Percentiles rank a stretch among this genome's conserved stretches.
Conservation (phyloP, 2,797 vertebrate species). For the Gorsachius magnificus region DNA sequence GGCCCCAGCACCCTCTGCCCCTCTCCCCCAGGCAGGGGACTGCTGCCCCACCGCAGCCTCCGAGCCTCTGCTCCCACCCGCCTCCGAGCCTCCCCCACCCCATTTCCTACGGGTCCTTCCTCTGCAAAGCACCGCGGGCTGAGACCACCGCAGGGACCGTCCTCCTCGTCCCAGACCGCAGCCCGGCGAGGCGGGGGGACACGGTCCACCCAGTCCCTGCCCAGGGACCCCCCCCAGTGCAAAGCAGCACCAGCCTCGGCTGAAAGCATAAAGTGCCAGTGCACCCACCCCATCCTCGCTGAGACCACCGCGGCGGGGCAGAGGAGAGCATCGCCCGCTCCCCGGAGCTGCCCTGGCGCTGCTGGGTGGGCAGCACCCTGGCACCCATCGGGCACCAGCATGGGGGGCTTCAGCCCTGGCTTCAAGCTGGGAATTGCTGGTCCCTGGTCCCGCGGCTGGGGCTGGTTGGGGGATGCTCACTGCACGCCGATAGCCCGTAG, state of each 20-base stretch:
- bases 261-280: not conserved
- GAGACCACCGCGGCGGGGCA: accelerated
- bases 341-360: not conserved
- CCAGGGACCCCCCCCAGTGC: not conserved
- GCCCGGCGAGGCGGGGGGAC: not conserved
- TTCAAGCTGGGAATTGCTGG: not conserved
- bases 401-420: not conserved
- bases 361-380: accelerated
- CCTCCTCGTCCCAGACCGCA: not conserved
- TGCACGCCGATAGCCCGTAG: not conserved
- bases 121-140: not conserved
- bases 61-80: not conserved
- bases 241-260: not conserved
- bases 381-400: not conserved
- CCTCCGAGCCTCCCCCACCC: not conserved
- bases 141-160: not conserved
- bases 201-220: not conserved
- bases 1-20: not conserved
- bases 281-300: not conserved
- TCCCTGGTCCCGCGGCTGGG: not conserved
- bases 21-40: not conserved
- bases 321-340: not conserved
- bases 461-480: not conserved
- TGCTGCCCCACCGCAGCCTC: not conserved
- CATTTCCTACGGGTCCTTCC: not conserved